These are phyloP conservation scores for Drosophila biarmipes DNA, from an alignment of 1,140 invertebrate species.

Conservation along the genomic window DNA sequence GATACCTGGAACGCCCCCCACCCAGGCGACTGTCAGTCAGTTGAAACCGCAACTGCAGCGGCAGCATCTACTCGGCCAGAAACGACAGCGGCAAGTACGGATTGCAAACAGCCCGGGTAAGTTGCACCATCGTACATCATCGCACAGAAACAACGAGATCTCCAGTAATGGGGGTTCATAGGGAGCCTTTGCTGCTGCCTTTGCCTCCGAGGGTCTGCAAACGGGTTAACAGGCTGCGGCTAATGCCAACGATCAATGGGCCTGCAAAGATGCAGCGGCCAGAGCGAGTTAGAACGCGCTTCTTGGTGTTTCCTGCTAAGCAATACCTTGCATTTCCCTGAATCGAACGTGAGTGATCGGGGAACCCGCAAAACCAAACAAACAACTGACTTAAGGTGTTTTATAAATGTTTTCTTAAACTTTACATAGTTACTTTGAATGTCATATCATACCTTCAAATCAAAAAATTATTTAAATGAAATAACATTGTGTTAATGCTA, in stretches of 20 bases:
- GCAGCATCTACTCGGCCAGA: constrained; percentile 27
- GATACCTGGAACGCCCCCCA: constrained; percentile 58
- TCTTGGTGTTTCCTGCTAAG: constrained; percentile 4
- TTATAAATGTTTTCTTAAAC: no score
- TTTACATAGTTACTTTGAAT: no score
- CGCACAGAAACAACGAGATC: constrained; percentile 10
- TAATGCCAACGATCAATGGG: constrained; percentile 29
- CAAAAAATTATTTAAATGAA: no score
- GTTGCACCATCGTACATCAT: constrained; percentile 59
- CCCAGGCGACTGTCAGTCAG: constrained; percentile 32
- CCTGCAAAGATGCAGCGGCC: constrained; percentile 17
- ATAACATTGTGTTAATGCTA: no score
- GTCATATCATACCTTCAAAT: no score
- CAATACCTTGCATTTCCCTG: constrained; percentile 4
- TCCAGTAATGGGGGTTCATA: constrained; percentile 24
- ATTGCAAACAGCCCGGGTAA: constrained; percentile 57
- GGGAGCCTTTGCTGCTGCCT: constrained; percentile 45
- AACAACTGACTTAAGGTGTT: no score
- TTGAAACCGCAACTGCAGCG: constrained; percentile 56
- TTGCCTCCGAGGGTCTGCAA: constrained; percentile 39
- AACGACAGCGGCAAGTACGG: constrained; percentile 25
- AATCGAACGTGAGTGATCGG: no score
- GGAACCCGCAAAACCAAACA: no score
- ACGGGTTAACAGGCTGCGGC: constrained; percentile 61
- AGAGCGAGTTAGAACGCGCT: constrained; percentile 18